These are phyloP conservation scores for Neoseiulus cucumeris DNA, from an alignment of 1,140 invertebrate genomes.

Conservation along the genomic window DNA sequence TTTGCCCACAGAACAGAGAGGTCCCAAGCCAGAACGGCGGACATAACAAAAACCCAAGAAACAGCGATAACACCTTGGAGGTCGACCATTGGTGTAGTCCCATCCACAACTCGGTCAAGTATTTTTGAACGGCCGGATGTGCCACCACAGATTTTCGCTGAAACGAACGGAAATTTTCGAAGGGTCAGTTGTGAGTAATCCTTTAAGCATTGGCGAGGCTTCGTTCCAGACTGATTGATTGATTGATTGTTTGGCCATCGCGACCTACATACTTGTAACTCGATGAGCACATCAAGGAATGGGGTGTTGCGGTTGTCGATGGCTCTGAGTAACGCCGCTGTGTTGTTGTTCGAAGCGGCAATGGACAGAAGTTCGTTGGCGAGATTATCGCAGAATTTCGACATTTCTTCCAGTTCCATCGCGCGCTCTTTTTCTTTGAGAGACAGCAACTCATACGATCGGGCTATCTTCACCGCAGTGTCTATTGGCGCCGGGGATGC, in stretches of 20 bases:
- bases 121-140: conserved; percentile 30
- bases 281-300: conserved; percentile 90
- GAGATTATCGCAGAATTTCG: conserved; percentile 88
- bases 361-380: conserved; percentile 84
- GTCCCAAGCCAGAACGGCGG: conserved; percentile 91
- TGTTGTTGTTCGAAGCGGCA: conserved; percentile 76
- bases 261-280: conserved; percentile 27
- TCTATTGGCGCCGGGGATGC: conserved; percentile 92
- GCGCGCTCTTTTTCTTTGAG: conserved; percentile 80
- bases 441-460: conserved; percentile 51
- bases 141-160: conserved; percentile 75
- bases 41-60: conserved; percentile 70
- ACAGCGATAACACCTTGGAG: conserved; percentile 79
- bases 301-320: conserved; percentile 75
- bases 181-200: too few relatives aligned
- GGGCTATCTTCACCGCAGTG: conserved; percentile 88
- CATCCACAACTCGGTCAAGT: conserved; percentile 76
- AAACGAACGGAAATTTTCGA: too few relatives aligned
- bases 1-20: conserved; percentile 79
- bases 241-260: too few relatives aligned
- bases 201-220: too few relatives aligned
- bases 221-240: too few relatives aligned
- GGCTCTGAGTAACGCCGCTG: conserved; percentile 69
- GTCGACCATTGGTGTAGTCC: conserved; percentile 84
- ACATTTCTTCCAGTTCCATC: conserved; percentile 79